These are phyloP conservation scores for Tinea semifulvella DNA, from an alignment of 2,888 invertebrate species.

Conservation along the genomic window DNA sequence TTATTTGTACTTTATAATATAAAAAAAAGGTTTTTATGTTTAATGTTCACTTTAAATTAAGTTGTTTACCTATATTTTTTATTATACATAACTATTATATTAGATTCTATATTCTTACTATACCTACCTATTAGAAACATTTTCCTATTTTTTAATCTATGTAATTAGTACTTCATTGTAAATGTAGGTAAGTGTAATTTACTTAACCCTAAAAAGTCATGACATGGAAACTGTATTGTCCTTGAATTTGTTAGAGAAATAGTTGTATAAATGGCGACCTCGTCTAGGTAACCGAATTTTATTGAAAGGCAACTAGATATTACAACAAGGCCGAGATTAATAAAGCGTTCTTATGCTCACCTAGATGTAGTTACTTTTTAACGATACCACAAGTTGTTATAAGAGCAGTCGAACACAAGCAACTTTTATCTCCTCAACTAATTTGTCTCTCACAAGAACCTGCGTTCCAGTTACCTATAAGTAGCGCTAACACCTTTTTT, in stretches of 20 bases:
- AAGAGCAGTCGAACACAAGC: too few relatives aligned
- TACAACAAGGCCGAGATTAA: constrained; percentile 1
- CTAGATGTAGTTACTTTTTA: too few relatives aligned
- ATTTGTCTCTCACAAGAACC: too few relatives aligned
- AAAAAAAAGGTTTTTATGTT: background rate
- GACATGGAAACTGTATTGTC: constrained; percentile 8
- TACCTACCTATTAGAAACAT: constrained; percentile 49
- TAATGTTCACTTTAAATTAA: background rate
- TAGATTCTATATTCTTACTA: constrained; percentile 18
- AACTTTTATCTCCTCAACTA: too few relatives aligned
- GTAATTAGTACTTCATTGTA: constrained; percentile 49
- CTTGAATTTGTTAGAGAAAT: constrained; percentile 24
- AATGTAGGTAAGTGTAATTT: constrained; percentile 40
- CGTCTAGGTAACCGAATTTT: constrained; percentile 65
- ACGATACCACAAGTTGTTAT: too few relatives aligned
- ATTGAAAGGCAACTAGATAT: constrained; percentile 13
- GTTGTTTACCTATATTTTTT: background rate
- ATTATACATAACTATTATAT: too few relatives aligned
- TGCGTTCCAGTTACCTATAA: too few relatives aligned
- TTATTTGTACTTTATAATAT: background rate
- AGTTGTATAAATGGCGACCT: constrained; percentile 62
- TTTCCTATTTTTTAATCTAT: constrained; percentile 50
- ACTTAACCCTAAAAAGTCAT: constrained; percentile 4
- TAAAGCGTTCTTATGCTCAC: too few relatives aligned
- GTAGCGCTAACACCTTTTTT: too few relatives aligned